These are phyloP conservation scores for Pherbina coryleti DNA, from an alignment of 2,888 invertebrate species.

Conservation along the genomic window DNA sequence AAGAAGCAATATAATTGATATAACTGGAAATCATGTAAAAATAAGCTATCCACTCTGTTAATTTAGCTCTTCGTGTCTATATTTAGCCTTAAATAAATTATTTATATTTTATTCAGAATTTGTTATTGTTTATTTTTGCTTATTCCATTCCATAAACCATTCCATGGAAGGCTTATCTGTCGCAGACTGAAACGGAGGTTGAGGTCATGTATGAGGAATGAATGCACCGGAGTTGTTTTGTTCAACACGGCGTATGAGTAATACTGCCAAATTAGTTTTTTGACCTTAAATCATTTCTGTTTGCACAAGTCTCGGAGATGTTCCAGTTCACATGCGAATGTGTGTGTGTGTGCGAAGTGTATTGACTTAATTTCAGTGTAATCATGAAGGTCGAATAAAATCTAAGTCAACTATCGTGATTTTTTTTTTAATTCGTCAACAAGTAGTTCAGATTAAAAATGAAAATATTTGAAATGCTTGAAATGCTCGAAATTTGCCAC, in stretches of 20 bases:
- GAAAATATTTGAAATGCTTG: too few species aligned
- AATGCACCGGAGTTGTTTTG: not conserved
- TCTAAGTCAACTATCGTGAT: too few species aligned
- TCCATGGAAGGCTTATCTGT: not conserved
- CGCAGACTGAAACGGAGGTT: slow-evolving; percentile 8
- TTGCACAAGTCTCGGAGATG: not conserved
- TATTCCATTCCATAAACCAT: not conserved
- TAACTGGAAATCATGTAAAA: too few species aligned
- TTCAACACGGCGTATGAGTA: not conserved
- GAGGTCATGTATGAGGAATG: slow-evolving; percentile 11
- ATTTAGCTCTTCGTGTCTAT: too few species aligned
- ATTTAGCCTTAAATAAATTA: not conserved
- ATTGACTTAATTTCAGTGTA: too few species aligned
- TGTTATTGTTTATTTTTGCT: not conserved
- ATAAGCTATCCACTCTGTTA: too few species aligned
- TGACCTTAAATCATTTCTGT: not conserved
- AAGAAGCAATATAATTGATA: too few species aligned
- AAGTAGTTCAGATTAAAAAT: too few species aligned
- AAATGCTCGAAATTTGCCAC: too few species aligned
- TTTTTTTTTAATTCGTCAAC: too few species aligned
- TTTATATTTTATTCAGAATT: not conserved
- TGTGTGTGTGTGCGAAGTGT: not conserved
- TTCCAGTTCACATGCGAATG: not conserved
- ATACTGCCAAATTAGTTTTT: not conserved
- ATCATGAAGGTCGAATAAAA: too few species aligned